Base-by-base conservation (phyloP, 1,140 invertebrate genomes). In the Lethocerus indicus region DNA sequence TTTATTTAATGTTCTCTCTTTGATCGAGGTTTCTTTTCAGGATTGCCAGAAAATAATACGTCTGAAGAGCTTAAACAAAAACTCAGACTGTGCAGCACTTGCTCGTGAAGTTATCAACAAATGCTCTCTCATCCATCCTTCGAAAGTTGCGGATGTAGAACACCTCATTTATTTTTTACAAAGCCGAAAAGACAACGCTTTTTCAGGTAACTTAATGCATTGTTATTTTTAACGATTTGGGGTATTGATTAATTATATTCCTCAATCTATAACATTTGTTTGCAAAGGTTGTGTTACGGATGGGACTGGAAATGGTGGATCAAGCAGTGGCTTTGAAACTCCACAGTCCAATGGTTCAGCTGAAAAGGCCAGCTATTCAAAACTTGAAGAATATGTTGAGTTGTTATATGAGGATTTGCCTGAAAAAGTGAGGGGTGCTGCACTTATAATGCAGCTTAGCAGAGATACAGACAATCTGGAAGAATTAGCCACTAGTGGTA, bases 391-490 rank as follows among this genome's bases (percentile, higher is more conserved):
- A 57, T 98, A 98, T 66, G 82, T 97, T 37, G 94, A 98, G 67
- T 68, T 98, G 51, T 67, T 99, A 3, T 99, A 98, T 66, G 95
- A 98, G 68, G 91, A 91, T 56, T 79, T 93, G 57, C 72, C 80
- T 35, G 88, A 90, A 57, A 96, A 96, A 71, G 81, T 94, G 23
- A 82, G 85, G 66, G 93, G 88, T 26, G 89, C 92, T n/a, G 79
- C 81, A 14, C 69, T 91, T 44, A 87, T 98, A 53, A 71, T 95
- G 43, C 83, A 92, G 65, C 72, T 98, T 42, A 83, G 92, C 1
- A 75, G 87, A 57, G 83, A 92, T 64, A 83, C 91, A 25, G 87
- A 96, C 62, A 96, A 98, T 74, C 71, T 98, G 41, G 80, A 89
- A 58, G 87, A 91, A 65, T 67, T 99, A 41, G 82, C 87, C 49